Base-by-base conservation (phyloP, 2,113 vertebrate species). In the Turnix velox region DNA sequence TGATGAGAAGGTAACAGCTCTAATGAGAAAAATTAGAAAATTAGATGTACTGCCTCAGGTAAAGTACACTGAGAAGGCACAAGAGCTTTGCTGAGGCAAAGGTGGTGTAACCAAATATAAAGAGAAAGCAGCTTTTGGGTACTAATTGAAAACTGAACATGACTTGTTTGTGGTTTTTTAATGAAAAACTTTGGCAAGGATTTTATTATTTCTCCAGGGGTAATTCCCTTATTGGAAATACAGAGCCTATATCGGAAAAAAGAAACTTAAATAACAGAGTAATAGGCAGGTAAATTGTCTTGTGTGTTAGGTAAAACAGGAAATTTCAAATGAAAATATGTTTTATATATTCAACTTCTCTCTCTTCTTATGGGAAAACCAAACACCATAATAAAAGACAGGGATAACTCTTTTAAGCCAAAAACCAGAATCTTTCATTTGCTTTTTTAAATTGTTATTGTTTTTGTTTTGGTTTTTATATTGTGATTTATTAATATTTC, bases 1-100 rank as follows among this genome's bases (percentile, higher is more conserved):
- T 81, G 24, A 12, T 91, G 62, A 84, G 81, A 84, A 93, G 27
- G 48, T 81, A 89, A 59, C 31, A 73, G 45, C n/a, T 80, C 30
- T 90, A 83, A 91, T 79, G 66, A 85, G 74, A 72, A 67, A 82
- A 85, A 76, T 84, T 40, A 87, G 52, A 67, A 82, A 85, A 76
- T 84, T 40, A 87, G 52, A 80, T 61, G 25, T 61, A 54, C 39
- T 69, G 54, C 84, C 74, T 87, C 22, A 9, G 40, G 84, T 92
- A 52, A 81, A 75, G 59, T 45, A 71, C 31, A 48, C 25, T 28
- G 30, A 71, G 30, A 81, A 84, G 19, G 19, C 37, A 87, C 31
- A 87, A 81, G 75, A 81, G 11, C 23, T 55, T 42, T 68, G 51
- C 28, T 51, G 35, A 92, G 30, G 40, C 55, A 90, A 86, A 81